Evolutionary conservation across 2,888 invertebrate species (phyloP), one percentile per base, ranked within the genome.

Genomic region (Thecophora atra): DNA sequence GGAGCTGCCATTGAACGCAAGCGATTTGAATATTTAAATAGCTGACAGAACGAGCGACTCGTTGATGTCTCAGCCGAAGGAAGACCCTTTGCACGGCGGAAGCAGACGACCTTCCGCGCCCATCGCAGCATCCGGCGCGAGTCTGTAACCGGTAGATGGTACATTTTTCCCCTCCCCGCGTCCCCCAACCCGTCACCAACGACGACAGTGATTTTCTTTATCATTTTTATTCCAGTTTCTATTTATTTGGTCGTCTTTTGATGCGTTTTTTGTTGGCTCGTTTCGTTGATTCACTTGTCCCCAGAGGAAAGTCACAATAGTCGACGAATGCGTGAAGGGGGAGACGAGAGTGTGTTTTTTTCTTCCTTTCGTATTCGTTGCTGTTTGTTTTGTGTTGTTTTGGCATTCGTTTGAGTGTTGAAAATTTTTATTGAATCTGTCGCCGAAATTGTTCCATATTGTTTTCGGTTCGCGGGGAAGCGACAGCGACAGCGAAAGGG

Each of bases 1-100:
- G 76, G 78, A 78, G 77, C 76, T 76, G 77, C 76, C 78, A 78
- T 77, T 76, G 75, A 75, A 76, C 28, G 58, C 26, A 76, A 76
- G 75, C 72, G 76, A 78, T 78, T 76, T 76, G 75, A 77, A 78
- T 78, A 66, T 74, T 69, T 65, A 56, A 70, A 72, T 17, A 68
- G 6, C 24, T 11, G 26, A 44, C 19, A 44, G 60, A 58, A 24
- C n/a, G 13, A 19, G 19, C 54, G 30, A 68, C 42, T 24, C 62
- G n/a, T 47, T 28, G 64, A 47, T 65, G 44, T 26, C 3, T 58
- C 15, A 24, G 58, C 15, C n/a, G 26, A 15, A 28, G 8, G 17
- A 47, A 37, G 42, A 63, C 21, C n/a, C n/a, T n/a, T n/a, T n/a
- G n/a, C n/a, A n/a, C n/a, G n/a, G 54, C 7, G n/a, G 11, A n/a